Percentiles rank a stretch among this genome's conserved stretches.
Conservation (phyloP, 2,797 vertebrate species). For the Taenioides sp. region DNA sequence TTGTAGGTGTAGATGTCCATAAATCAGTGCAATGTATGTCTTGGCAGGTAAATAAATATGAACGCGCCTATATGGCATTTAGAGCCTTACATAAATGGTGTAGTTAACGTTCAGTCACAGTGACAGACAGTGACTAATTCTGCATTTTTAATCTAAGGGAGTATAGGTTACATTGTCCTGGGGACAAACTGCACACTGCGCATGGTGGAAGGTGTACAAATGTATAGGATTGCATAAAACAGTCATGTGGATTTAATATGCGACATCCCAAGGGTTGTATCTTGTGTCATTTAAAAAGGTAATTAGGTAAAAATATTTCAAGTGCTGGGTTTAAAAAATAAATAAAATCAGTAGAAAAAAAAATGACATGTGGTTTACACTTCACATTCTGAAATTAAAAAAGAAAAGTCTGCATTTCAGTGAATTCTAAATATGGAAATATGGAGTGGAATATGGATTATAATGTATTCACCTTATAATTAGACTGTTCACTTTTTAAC, state of each 20-base stretch:
- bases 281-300: not conserved
- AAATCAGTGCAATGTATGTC: conserved; percentile 50
- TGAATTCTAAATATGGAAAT: not conserved
- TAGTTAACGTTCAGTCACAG: conserved; percentile 25
- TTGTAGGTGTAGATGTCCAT: conserved; percentile 36
- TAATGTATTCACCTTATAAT: not conserved
- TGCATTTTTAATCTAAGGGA: conserved; percentile 26
- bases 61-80: conserved; percentile 47
- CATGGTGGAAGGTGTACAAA: not conserved
- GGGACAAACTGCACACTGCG: not conserved
- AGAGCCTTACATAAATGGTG: conserved; percentile 34
- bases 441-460: not conserved
- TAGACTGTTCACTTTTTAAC: too few species aligned
- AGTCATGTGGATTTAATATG: not conserved
- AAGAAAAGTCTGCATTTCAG: not conserved
- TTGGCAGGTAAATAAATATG: conserved; percentile 50
- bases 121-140: conserved; percentile 46
- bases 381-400: not conserved
- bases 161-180: conserved; percentile 20
- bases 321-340: not conserved
- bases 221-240: not conserved
- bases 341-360: not conserved
- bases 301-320: not conserved
- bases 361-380: too few species aligned
- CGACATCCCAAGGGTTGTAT: not conserved